Evolutionary conservation across 1,140 invertebrate genomes (phyloP).

Genomic region (Diorhabda sublineata): DNA sequence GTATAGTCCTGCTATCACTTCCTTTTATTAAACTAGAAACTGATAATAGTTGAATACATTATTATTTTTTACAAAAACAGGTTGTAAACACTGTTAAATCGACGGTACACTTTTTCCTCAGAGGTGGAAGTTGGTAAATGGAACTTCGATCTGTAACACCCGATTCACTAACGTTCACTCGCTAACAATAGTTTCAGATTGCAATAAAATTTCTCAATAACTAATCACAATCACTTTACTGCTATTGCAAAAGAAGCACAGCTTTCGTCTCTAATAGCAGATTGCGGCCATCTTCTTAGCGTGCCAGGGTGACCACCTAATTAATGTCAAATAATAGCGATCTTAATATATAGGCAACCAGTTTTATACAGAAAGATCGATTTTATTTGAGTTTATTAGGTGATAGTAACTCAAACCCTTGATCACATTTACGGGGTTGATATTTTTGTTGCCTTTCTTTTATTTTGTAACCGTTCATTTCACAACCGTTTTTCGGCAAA

Average conservation of each 20-base stretch:
- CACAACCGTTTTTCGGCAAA: too few relatives aligned
- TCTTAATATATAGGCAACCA: too few relatives aligned
- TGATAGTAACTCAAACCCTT: too few relatives aligned
- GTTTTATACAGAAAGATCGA: too few relatives aligned
- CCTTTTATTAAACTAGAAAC: slow-evolving; percentile 11
- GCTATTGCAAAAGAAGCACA: slow-evolving; percentile 26
- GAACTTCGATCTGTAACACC: neutral
- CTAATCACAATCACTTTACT: slow-evolving; percentile 27
- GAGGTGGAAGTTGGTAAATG: neutral
- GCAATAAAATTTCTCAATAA: slow-evolving; percentile 23
- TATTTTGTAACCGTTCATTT: too few relatives aligned
- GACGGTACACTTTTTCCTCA: neutral
- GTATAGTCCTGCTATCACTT: neutral
- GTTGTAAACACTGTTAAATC: slow-evolving; percentile 17
- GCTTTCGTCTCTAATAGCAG: slow-evolving; percentile 31
- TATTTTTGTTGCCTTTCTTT: too few relatives aligned
- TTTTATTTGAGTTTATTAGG: too few relatives aligned
- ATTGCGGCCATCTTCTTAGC: slow-evolving; percentile 44
- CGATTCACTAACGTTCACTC: slow-evolving; percentile 21
- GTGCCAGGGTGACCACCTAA: slow-evolving; percentile 44
- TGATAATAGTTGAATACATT: slow-evolving; percentile 5
- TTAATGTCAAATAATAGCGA: slow-evolving; percentile 32
- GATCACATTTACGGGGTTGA: too few relatives aligned
- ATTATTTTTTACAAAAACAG: slow-evolving; percentile 8
- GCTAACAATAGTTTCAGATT: slow-evolving; percentile 27